phyloP scores from a whole-genome alignment of 2,888 invertebrate genomes.

The Clunio marinus region DNA sequence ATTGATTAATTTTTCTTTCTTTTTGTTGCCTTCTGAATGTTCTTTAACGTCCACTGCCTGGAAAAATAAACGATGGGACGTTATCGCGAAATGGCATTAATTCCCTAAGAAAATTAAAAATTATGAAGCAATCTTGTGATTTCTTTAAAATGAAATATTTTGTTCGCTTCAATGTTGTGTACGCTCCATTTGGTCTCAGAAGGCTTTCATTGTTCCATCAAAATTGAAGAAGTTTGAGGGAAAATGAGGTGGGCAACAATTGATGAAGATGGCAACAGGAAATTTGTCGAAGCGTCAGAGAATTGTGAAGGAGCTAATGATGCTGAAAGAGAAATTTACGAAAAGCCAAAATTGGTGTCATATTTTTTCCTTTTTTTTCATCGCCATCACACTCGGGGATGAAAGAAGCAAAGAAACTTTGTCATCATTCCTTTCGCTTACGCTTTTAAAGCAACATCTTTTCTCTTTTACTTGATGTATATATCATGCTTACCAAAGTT shows the following conservation, averaged over 20 bases:
- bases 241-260: neutral
- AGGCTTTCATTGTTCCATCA: too few species aligned
- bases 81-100: neutral
- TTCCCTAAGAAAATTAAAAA: neutral
- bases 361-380: neutral
- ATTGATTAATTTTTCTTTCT: too few species aligned
- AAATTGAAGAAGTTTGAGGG: neutral
- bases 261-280: constrained; percentile 23
- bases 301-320: constrained; percentile 25
- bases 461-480: neutral
- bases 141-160: too few species aligned
- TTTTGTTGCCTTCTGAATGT: too few species aligned
- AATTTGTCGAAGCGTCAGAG: constrained; percentile 18
- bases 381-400: neutral
- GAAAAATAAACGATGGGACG: too few species aligned
- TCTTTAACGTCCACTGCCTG: too few species aligned
- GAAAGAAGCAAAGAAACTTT: too few species aligned
- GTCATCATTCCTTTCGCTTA: neutral
- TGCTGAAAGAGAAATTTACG: neutral
- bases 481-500: neutral
- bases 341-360: constrained; percentile 1
- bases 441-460: neutral
- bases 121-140: neutral
- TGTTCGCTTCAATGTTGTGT: neutral
- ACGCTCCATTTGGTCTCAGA: neutral